Conservation (phyloP, 2,113 vertebrate genomes). For the Sinocyclocheilus grahami region DNA sequence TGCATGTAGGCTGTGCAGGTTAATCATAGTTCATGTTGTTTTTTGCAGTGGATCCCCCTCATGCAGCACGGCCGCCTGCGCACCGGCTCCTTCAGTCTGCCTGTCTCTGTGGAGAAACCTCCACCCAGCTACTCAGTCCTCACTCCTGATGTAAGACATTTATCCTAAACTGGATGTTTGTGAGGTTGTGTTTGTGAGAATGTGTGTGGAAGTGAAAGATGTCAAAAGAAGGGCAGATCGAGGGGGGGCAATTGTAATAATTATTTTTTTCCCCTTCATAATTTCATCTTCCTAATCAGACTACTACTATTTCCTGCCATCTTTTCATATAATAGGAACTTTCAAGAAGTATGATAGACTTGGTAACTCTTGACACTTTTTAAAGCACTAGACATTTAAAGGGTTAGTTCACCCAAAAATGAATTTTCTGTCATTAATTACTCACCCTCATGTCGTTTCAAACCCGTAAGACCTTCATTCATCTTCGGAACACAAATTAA, state of each 20-base stretch:
- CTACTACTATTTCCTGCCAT: neutral
- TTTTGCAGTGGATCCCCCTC: conserved; percentile 86
- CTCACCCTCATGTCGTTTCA: too few species aligned
- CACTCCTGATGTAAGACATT: conserved; percentile 84
- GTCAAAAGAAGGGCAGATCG: too few species aligned
- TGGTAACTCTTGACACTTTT: too few species aligned
- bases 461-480: too few species aligned
- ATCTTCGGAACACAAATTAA: too few species aligned
- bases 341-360: too few species aligned
- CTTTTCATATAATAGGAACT: neutral
- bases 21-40: conserved; percentile 44
- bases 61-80: conserved; percentile 88
- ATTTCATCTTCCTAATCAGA: neutral
- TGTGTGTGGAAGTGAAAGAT: too few species aligned
- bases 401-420: too few species aligned
- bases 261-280: neutral
- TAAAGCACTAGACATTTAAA: too few species aligned
- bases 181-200: neutral
- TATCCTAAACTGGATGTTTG: neutral
- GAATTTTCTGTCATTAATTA: too few species aligned
- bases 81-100: conserved; percentile 86
- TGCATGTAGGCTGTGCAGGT: neutral
- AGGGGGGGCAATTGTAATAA: neutral
- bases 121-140: conserved; percentile 91
- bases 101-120: conserved; percentile 88